Conservation (phyloP, 2,888 invertebrate species). For the Nephrotoma appendiculata region DNA sequence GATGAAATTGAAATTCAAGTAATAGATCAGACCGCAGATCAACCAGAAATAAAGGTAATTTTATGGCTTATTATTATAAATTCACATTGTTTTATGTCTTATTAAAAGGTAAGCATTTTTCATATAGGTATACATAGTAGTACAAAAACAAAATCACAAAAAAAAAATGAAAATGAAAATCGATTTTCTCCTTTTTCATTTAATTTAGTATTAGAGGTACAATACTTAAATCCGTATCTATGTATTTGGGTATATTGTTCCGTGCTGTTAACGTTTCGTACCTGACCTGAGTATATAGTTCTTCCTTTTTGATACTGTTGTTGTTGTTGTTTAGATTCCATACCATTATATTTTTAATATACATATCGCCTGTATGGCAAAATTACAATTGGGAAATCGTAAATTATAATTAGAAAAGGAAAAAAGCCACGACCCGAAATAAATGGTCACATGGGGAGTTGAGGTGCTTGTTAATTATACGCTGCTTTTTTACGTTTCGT, state of each 20-base stretch:
- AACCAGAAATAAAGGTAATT: constrained; percentile 1
- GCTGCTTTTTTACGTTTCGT: not conserved
- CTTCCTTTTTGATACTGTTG: not conserved
- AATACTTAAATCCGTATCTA: not conserved
- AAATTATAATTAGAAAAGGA: not conserved
- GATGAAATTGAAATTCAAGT: constrained; percentile 9
- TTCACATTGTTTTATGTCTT: not conserved
- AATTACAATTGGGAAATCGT: not conserved
- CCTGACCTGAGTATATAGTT: not conserved
- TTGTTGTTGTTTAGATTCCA: not conserved
- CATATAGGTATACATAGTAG: not conserved
- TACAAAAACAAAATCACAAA: not conserved
- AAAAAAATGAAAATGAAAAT: not conserved
- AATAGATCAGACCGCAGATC: not conserved
- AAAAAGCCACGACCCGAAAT: not conserved
- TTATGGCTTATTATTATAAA: not conserved
- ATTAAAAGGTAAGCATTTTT: not conserved
- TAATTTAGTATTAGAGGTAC: not conserved
- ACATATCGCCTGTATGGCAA: not conserved
- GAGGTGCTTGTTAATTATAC: not conserved
- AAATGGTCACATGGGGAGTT: not conserved
- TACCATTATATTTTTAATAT: not conserved
- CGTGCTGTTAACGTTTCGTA: not conserved
- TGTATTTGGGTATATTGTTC: not conserved
- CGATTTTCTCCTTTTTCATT: constrained; percentile 2